Evolutionary conservation across 2,113 vertebrate species (phyloP), one percentile per base, ranked within the genome.

Genomic region (Climacteris rufus): DNA sequence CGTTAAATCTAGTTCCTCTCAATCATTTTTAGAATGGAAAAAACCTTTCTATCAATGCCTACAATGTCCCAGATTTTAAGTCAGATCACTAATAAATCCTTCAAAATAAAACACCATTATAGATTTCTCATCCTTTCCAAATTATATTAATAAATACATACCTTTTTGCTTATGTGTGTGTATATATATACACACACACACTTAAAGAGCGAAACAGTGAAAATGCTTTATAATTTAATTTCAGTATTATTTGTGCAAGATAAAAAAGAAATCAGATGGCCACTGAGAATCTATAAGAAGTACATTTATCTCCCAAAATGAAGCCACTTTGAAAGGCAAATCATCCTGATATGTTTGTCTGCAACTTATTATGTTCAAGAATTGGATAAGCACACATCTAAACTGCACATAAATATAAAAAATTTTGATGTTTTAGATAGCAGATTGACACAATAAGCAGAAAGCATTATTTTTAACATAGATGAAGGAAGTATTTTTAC

Each of bases 191-290:
- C 12, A 24, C 5, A 37, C 11, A 39, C 12, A 24, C 5, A 37
- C 11, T 31, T 65, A 82, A 65, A 44, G 8, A 25, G 1, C 24
- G 14, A 4, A 0, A 44, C 9, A 25, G 1, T 28, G 14, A 4
- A 0, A 1, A 4, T 65, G 7, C 4, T 39, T 61, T 42, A n/a
- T 57, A 3, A 44, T n/a, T 78, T 28, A 49, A 49, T 88, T 90
- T 79, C 47, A 59, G 9, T 54, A 88, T 66, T 31, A 44, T 28
- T 90, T 85, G 11, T 54, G 33, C 25, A 71, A 45, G 20, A 70
- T 19, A 6, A 30, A 61, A 63, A 61, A 82, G 54, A 10, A 17
- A 30, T 25, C 16, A 25, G 3, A 10, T 35, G 12, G 12, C 20
- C 2, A 54, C 23, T 61, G 30, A 79, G 33, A 85, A 78, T 4